Evolutionary conservation across 2,888 invertebrate genomes (phyloP), one percentile per base, ranked within the genome.

Genomic region (Plebejus argus): DNA sequence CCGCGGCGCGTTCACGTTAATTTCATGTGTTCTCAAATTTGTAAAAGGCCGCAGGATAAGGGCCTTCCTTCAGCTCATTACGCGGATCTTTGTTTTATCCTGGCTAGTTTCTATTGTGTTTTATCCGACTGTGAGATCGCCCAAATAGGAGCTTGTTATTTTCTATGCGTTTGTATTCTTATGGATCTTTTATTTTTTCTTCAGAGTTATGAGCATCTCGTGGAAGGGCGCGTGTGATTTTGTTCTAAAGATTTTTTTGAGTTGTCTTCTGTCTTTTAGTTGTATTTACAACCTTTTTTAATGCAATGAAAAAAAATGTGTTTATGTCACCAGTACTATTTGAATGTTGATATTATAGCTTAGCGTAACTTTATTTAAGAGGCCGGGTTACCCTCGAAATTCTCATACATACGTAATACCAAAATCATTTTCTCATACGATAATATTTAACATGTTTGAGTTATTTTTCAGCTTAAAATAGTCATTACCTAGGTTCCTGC

Each of bases 41-140:
- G 74, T 10, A 23, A 12, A 18, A 20, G 72, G 71, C 23, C 20
- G 71, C 39, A 15, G 61, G 61, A 61, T 71, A 71, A 71, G 74
- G 74, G 28, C 72, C 39, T 72, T 72, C 45, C 74, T 74, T 28
- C 18, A 49, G 53, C 53, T 74, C 74, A 74, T 74, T 74, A 74
- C 49, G 5, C 15, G 72, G 72, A 23, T 28, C 74, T 74, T 74
- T 53, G 74, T 74, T 49, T 53, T 18, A 49, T 53, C 49, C 45
- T 28, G 53, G 53, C 74, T 74, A 28, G 45, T 49, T 49, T 49
- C 18, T 45, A 12, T 28, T 28, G 66, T 66, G 23, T 33, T 58
- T 66, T 66, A 66, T 66, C 66, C 33, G 23, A 15, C 66, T 66
- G 66, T 1, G 23, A 28, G 66, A 20, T 66, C 28, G 18, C 33